Base-by-base conservation (phyloP, 2,888 invertebrate genomes). In the Drosophila paramelanica region DNA sequence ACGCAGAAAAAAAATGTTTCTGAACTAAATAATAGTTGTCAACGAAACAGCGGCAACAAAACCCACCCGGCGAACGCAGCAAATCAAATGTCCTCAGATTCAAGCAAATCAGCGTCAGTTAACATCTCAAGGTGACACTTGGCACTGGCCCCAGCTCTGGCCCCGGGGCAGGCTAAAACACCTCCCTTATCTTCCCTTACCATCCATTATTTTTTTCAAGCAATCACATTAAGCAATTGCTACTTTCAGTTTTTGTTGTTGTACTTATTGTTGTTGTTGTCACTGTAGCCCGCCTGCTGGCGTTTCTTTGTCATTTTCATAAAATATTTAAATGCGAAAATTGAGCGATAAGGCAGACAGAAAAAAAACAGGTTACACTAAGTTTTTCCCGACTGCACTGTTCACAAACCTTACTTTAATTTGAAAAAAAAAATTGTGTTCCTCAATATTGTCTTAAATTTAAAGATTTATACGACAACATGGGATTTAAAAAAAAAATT, bases 251-350 rank as follows among this genome's bases (percentile, higher is more conserved):
- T n/a, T 42, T n/a, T 27, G 31, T 13, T 43, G 14, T 13, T 20
- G 47, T 27, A 52, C 42, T 39, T 41, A 10, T n/a, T 46, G 17
- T 10, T 27, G 52, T 13, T 45, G 20, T 11, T 42, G 53, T 13
- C 27, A 8, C 8, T 50, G 45, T 47, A 60, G 65, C 38, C 45
- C 45, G 57, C 51, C 47, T 58, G 49, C 43, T 65, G 73, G 55
- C 71, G 74, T 77, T 62, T 67, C 67, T 72, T 60, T 76, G 74
- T 67, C 74, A 68, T 69, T 76, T 85, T 78, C 76, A 84, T 83
- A 74, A 84, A 87, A 87, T 88, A 83, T 83, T 83, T 81, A 87
- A 81, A 81, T 79, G 74, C 71, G 65, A 64, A 60, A 77, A 78
- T 52, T 59, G 69, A 74, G 64, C 75, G 61, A 55, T 58, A 67